Percentiles rank a stretch among this genome's conserved stretches.
Conservation (phyloP, 2,113 vertebrate species). For the Asarcornis scutulata region DNA sequence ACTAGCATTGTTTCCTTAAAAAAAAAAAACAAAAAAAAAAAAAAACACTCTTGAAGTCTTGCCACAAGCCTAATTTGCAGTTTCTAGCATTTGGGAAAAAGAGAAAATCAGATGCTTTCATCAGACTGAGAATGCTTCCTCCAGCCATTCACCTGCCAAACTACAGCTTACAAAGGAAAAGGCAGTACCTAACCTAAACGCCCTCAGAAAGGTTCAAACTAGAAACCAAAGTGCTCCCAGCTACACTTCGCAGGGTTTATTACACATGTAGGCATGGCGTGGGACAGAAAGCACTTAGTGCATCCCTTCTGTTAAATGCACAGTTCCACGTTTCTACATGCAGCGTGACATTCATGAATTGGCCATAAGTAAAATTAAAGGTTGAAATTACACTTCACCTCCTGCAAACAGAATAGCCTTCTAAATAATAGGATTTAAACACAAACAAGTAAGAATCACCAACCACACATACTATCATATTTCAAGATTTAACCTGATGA, state of each 20-base stretch:
- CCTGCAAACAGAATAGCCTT: background rate
- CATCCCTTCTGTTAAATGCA: background rate
- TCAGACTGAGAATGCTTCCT: background rate
- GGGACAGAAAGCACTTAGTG: fast-evolving
- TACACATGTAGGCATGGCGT: background rate
- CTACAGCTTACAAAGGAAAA: background rate
- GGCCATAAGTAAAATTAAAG: background rate
- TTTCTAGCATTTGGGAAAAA: background rate
- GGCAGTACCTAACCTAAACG: background rate
- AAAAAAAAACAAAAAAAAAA: too few relatives aligned
- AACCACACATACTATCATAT: background rate
- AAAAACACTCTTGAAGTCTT: background rate
- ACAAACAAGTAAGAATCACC: background rate
- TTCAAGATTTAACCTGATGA: background rate
- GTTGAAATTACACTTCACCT: background rate
- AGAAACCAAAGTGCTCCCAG: background rate
- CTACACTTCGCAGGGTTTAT: fast-evolving
- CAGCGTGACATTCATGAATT: fast-evolving
- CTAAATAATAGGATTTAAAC: background rate
- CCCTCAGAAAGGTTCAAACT: background rate
- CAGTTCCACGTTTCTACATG: background rate
- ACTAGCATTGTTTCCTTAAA: background rate
- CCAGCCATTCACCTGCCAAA: background rate
- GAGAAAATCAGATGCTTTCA: background rate
- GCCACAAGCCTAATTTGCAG: background rate